Conservation (phyloP, 2,797 vertebrate species). For the Manis crassicaudata region DNA sequence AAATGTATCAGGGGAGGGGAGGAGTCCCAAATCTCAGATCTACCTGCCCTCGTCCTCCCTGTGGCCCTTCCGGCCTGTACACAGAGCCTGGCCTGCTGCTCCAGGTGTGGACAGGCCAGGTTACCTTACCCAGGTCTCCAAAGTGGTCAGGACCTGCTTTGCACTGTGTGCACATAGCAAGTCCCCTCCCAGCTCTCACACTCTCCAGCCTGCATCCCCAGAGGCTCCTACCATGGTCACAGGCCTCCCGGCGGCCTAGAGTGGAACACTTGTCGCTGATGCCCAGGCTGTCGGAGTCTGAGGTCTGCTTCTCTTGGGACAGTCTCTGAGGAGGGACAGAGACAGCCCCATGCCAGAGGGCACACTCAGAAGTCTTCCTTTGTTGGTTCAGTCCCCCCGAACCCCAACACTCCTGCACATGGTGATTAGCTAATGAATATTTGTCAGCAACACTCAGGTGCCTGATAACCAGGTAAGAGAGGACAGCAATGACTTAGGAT, state of each 20-base stretch:
- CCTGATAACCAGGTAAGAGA: not conserved
- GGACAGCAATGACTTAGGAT: not conserved
- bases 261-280: slow-evolving; percentile 85
- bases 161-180: not conserved
- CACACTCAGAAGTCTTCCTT: not conserved
- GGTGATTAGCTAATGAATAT: not conserved
- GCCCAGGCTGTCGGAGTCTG: slow-evolving; percentile 93
- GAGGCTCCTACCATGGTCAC: slow-evolving; percentile 86
- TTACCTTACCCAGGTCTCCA: not conserved
- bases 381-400: not conserved
- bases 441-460: not conserved
- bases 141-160: not conserved
- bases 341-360: not conserved
- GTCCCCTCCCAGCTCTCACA: not conserved
- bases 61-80: not conserved
- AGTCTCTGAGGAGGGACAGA: slow-evolving; percentile 86
- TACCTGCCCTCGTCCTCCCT: not conserved
- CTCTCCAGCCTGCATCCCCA: not conserved
- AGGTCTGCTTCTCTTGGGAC: slow-evolving; percentile 92
- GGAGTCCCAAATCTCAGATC: not conserved
- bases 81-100: not conserved
- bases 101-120: not conserved
- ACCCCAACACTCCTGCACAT: not conserved
- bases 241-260: slow-evolving; percentile 80
- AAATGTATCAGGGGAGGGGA: not conserved